phyloP scores from a whole-genome alignment of 1,140 invertebrate species.

The Notospermus geniculatus region DNA sequence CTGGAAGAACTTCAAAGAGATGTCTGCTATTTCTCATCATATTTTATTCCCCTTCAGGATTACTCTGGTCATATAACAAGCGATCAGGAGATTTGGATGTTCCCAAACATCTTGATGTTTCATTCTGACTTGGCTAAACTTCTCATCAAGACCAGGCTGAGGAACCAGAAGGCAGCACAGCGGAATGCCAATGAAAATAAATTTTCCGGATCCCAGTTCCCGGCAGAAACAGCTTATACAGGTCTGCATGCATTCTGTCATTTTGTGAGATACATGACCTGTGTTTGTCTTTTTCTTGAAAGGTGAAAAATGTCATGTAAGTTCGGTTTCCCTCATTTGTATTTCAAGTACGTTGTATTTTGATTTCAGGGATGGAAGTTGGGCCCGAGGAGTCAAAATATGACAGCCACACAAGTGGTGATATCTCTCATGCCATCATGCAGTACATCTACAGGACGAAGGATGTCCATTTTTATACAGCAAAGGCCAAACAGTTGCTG shows the following conservation, averaged over 20 bases:
- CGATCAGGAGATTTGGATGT: constrained; percentile 61
- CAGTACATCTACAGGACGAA: constrained; percentile 52
- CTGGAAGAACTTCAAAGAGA: too few species aligned
- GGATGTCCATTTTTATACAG: constrained; percentile 31
- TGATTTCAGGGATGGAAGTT: constrained; percentile 39
- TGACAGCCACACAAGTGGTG: constrained; percentile 57
- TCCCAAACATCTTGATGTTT: constrained; percentile 50
- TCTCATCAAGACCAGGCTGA: constrained; percentile 40
- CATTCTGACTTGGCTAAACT: constrained; percentile 44
- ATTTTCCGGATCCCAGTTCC: constrained; percentile 50
- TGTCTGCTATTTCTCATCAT: too few species aligned
- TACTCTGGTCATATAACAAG: constrained; percentile 58
- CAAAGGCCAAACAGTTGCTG: constrained; percentile 32
- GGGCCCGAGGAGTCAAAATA: constrained; percentile 27
- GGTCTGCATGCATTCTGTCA: constrained; percentile 33
- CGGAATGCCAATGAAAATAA: constrained; percentile 42
- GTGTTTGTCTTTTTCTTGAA: neutral
- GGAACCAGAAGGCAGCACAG: constrained; percentile 43
- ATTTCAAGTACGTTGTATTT: constrained; percentile 9
- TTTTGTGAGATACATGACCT: neutral
- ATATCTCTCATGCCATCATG: constrained; percentile 53
- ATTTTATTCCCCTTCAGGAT: constrained; percentile 26
- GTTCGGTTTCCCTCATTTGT: neutral
- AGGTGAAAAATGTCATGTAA: neutral
- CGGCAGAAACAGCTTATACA: constrained; percentile 58